Conservation (phyloP, 2,113 vertebrate species). For the Hemichromis elongatus region DNA sequence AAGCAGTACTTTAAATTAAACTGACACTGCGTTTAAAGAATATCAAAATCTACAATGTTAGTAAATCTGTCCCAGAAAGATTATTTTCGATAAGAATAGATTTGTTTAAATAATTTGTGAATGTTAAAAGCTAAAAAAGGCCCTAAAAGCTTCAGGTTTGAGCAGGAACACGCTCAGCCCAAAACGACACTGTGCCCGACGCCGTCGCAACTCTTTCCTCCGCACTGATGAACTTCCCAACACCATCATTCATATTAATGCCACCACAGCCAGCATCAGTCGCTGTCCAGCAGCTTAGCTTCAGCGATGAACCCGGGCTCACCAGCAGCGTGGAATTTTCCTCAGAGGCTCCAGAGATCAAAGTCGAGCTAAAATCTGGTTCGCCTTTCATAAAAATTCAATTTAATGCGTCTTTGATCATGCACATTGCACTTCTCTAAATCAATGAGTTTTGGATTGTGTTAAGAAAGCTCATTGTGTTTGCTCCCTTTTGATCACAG, state of each 20-base stretch:
- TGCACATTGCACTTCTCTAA: neutral
- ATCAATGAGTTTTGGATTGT: neutral
- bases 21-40: neutral
- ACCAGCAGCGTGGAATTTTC: neutral
- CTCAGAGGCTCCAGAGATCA: constrained; percentile 35
- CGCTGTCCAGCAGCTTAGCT: neutral
- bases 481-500: constrained; percentile 21
- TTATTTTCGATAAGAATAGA: neutral
- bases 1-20: neutral
- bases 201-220: neutral
- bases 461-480: constrained; percentile 14
- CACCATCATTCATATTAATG: neutral
- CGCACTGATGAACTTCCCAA: neutral
- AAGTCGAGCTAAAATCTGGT: neutral
- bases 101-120: neutral
- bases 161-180: neutral
- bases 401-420: constrained; percentile 43
- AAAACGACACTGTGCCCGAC: neutral
- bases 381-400: constrained; percentile 23
- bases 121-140: neutral
- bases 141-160: too few relatives aligned
- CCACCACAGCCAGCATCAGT: neutral
- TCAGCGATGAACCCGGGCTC: neutral
- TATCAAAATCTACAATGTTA: neutral
- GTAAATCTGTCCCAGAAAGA: neutral